These are phyloP conservation scores for Momotus momota DNA, from an alignment of 2,797 vertebrate species.

Conservation along the genomic window DNA sequence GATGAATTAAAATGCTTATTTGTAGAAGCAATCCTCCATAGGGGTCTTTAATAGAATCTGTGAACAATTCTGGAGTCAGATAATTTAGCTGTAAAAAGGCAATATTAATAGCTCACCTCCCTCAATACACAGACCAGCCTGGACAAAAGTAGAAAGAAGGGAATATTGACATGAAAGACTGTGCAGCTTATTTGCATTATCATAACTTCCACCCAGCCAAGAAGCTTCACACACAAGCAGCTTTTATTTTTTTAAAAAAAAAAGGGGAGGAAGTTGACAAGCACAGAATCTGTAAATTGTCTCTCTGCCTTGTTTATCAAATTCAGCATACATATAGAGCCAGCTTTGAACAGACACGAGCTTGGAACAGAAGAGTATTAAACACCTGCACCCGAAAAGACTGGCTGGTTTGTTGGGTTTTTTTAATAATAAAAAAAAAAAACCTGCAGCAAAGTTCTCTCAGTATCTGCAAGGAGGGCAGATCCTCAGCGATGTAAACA, in stretches of 20 bases:
- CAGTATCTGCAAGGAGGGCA: not conserved
- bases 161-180: constrained; percentile 49
- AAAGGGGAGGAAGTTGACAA: not conserved
- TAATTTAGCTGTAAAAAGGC: constrained; percentile 82
- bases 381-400: not conserved
- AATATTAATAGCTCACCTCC: constrained; percentile 82
- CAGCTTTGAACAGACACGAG: not conserved
- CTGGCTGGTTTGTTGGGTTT: too few species aligned
- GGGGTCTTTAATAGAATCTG: constrained; percentile 86
- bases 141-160: constrained; percentile 56
- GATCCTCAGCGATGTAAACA: not conserved
- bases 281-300: not conserved
- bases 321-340: not conserved
- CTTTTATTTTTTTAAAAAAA: not conserved
- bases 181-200: constrained; percentile 10
- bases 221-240: not conserved
- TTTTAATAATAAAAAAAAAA: too few species aligned
- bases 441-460: not conserved
- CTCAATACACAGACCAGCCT: constrained; percentile 71
- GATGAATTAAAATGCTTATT: constrained; percentile 84
- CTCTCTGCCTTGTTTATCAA: not conserved
- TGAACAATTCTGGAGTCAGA: constrained; percentile 80
- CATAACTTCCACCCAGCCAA: not conserved
- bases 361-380: not conserved
- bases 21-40: constrained; percentile 83